Conservation (phyloP, 2,113 vertebrate genomes). For the Cololabis saira region DNA sequence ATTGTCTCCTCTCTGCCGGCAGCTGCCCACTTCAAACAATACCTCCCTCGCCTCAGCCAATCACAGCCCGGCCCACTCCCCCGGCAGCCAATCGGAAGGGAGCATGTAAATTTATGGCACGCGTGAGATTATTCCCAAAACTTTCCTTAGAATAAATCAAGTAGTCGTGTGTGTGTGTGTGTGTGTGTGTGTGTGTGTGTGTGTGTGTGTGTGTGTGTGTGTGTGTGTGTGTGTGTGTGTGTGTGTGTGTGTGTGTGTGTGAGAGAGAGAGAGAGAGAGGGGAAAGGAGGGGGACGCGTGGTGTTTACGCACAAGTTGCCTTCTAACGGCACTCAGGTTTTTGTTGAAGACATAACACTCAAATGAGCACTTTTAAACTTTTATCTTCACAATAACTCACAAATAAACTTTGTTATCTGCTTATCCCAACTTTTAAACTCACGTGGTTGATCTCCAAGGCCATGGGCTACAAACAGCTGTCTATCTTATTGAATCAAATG, state of each 20-base stretch:
- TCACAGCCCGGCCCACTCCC: constrained; percentile 77
- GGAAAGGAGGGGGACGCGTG: constrained; percentile 57
- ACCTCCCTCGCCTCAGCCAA: constrained; percentile 88
- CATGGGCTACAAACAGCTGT: neutral
- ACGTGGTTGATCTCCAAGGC: too few species aligned
- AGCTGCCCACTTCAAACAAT: constrained; percentile 93
- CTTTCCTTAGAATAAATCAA: constrained; percentile 89
- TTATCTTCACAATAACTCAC: neutral
- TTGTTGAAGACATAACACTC: constrained; percentile 24
- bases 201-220: constrained; percentile 11
- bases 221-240: constrained; percentile 8
- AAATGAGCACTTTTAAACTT: constrained; percentile 15
- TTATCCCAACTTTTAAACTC: too few species aligned
- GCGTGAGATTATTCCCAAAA: constrained; percentile 92
- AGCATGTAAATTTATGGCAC: constrained; percentile 96
- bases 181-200: constrained; percentile 57
- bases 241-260: neutral
- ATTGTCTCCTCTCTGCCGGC: constrained; percentile 96
- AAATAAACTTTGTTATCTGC: neutral
- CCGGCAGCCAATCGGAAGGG: constrained; percentile 80
- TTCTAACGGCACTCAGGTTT: constrained; percentile 63
- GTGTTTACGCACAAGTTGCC: constrained; percentile 74
- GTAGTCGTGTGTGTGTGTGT: constrained; percentile 70
- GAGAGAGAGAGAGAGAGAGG: neutral
- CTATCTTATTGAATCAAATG: neutral